These are phyloP conservation scores for Sardina pilchardus DNA, from an alignment of 2,113 vertebrate species.

Conservation along the genomic window DNA sequence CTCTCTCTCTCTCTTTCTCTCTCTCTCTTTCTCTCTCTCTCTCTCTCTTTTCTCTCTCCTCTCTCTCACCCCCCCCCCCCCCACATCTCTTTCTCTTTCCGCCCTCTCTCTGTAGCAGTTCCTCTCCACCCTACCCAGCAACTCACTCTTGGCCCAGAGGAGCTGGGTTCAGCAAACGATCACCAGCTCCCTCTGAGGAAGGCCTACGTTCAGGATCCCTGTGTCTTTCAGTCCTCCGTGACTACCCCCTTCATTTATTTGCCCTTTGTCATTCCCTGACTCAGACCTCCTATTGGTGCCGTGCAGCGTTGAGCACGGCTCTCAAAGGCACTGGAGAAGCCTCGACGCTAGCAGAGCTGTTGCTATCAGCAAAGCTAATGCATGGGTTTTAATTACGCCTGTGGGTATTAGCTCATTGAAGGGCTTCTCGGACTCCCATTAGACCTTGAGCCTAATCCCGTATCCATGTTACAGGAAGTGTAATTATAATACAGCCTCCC, in stretches of 20 bases:
- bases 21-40: not conserved
- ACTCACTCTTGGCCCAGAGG: constrained; percentile 13
- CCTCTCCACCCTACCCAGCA: not conserved
- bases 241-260: not conserved
- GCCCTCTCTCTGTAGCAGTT: not conserved
- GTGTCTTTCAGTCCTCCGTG: not conserved
- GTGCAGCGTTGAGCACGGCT: not conserved
- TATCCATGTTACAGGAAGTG: constrained; percentile 29
- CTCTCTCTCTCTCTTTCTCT: not conserved
- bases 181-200: constrained; percentile 14
- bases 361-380: not conserved
- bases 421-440: constrained; percentile 32
- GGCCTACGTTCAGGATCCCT: not conserved
- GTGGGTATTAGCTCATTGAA: constrained; percentile 38
- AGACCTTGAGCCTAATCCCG: constrained; percentile 32
- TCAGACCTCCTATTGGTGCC: constrained; percentile 23
- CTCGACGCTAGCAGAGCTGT: not conserved
- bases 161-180: constrained; percentile 27
- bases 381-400: constrained; percentile 33
- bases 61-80: not conserved
- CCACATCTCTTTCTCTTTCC: not conserved
- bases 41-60: not conserved
- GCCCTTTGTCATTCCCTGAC: constrained; percentile 25
- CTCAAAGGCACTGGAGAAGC: not conserved
- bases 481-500: constrained; percentile 37